Evolutionary conservation across 2,888 invertebrate species (phyloP), one percentile per base, ranked within the genome.

Genomic region (Psylliodes chrysocephalus): DNA sequence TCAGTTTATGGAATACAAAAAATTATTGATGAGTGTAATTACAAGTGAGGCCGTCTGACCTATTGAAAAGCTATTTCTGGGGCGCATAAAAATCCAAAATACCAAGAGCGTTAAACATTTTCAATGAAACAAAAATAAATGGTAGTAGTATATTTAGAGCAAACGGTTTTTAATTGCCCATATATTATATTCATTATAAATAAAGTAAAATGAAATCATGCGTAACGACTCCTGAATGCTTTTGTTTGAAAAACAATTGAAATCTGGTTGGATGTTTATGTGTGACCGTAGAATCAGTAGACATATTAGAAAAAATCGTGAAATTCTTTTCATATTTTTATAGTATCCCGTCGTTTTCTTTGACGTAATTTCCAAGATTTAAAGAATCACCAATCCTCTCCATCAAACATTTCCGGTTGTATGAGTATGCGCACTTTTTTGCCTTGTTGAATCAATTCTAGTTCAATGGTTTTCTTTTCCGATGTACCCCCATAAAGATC

Each of bases 401-500:
- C 25, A n/a, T 25, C n/a, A 28, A 59, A 59, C 59, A 28, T 49
- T 38, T 47, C 44, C 3, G 67, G 60, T 22, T 59, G 12, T 25
- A 70, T 22, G 18, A 17, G 22, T 17, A 70, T 15, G n/a, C 15
- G 64, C 7, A 52, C 66, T 44, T 64, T 66, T 46, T 68, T 60
- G 4, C 71, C 71, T 10, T 52, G 46, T 14, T 69, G 69, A 8
- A 71, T 61, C n/a, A 69, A 38, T 10, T 14, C 53, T 14, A 71
- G 33, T 19, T 66, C 60, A 0, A 68, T 46, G 7, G 40, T 40
- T 28, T 62, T 40, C 8, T 61, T 54, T 1, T 18, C n/a, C 8
- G 44, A 28, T 2, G 68, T 52, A 25, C 62, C 35, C 1, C 49
- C 28, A 52, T 76, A 76, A 8, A 76, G 53, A 46, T 76, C 75